Base-by-base conservation (phyloP, 2,797 vertebrate species). In the Myripristis murdjan region DNA sequence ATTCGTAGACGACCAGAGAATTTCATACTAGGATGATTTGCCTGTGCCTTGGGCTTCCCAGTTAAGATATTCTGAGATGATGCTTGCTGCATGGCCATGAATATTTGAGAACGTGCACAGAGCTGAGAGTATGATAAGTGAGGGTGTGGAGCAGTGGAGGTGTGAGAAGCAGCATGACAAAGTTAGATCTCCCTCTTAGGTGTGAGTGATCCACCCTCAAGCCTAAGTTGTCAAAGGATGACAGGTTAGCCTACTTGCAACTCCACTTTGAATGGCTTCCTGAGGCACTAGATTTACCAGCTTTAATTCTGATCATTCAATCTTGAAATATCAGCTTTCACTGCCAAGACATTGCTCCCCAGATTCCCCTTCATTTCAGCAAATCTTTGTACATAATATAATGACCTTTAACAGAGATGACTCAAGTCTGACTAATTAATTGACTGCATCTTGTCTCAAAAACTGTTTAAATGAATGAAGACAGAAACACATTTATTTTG, bases 1-100 rank as follows among this genome's bases (percentile, higher is more conserved):
- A 87, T 87, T 86, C 70, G 75, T 53, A 71, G 54, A 49, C 54
- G 75, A 82, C 72, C 24, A n/a, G 51, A 72, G 65, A 63, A 79
- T 89, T 90, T 91, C 83, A 92, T 89, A 81, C 83, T 56, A 78
- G 77, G 77, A 79, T 89, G 81, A 86, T 88, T 92, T 89, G 66
- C 75, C 75, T 63, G 79, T 70, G 86, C 91, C 89, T 76, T 68
- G 69, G 83, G 87, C 85, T 75, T 82, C 56, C 59, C 78, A 75
- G 82, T 90, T 87, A 87, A n/a, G 78, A 91, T 86, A 89, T 92
- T 87, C 84, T 76, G 60, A 79, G 81, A 87, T 80, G 87, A 87
- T 77, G 82, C 79, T 70, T 57, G 66, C 85, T 77, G 86, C 79
- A 59, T 79, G 65, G 66, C 81, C 88, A 91, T 93, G 90, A 93